These are phyloP conservation scores for Simalia tracyae DNA, from an alignment of 2,797 vertebrate genomes.

Conservation along the genomic window DNA sequence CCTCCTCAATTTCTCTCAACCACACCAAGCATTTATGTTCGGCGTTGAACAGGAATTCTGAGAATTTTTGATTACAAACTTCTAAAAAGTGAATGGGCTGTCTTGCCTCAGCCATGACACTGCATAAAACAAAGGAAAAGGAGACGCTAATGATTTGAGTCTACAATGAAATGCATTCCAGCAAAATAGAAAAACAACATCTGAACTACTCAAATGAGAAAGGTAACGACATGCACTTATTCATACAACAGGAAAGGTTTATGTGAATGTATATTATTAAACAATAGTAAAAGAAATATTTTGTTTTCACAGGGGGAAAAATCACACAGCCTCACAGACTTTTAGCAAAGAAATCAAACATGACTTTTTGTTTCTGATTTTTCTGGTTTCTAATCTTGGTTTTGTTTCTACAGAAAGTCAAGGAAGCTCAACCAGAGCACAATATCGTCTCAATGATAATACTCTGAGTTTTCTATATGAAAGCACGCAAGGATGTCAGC, in stretches of 20 bases:
- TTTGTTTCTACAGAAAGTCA: background rate
- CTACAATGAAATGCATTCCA: no score
- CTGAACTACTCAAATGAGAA: no score
- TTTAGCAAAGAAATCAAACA: background rate
- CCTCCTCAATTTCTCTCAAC: conserved; percentile 90
- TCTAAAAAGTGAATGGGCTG: conserved; percentile 79
- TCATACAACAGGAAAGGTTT: no score
- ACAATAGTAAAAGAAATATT: background rate
- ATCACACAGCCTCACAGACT: background rate
- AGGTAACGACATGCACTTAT: no score
- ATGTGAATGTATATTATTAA: no score
- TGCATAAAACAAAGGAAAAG: conserved; percentile 9
- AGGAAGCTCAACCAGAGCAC: background rate
- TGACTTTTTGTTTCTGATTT: background rate
- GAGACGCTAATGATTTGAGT: background rate
- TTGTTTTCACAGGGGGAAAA: background rate
- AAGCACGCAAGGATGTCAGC: background rate
- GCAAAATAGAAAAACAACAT: no score
- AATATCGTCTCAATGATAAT: background rate
- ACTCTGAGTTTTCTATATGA: background rate
- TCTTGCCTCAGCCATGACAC: conserved; percentile 78
- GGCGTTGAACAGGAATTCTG: conserved; percentile 77
- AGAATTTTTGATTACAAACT: conserved; percentile 79
- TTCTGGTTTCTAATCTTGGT: background rate
- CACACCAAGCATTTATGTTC: conserved; percentile 86